Evolutionary conservation across 2,113 vertebrate genomes (phyloP), one percentile per base, ranked within the genome.

Genomic region (Microcebus jonahi): DNA sequence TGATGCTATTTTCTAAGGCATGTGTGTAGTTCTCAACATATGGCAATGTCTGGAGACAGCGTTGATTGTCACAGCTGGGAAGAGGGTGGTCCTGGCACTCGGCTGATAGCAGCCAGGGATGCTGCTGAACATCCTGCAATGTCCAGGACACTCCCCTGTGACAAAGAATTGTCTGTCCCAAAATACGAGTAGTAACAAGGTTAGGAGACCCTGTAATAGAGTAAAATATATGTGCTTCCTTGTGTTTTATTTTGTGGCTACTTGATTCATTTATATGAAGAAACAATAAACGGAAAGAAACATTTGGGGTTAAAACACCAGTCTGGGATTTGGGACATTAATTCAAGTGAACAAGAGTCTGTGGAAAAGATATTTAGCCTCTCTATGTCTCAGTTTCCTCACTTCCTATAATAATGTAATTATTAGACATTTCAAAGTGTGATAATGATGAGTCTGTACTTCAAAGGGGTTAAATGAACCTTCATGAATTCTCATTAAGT

Each of bases 381-480:
- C 42, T 71, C 42, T n/a, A 0, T 84, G 95, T 93, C 83, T 95
- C 91, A 13, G 87, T 95, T 94, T 94, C 84, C 71, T 77, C 42
- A n/a, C 55, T 73, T 85, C 88, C 80, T 18, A 31, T 76, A 76
- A 76, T 31, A 76, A 31, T 10, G 42, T 76, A 31, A 48, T 76
- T 76, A 48, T 48, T 31, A 75, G 3, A 75, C 13, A 17, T 75
- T 29, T 48, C 79, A 39, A 81, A 73, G 53, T 8, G 4, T 73
- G 82, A 93, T 92, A 85, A 86, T 39, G 45, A 68, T 57, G 63
- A 53, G 27, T 31, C 79, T 82, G 18, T 34, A 95, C 81, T 96
- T 97, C 96, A 97, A 86, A 98, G 88, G 81, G 65, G 48, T 14
- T 85, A 63, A 94, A 85, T 94, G 75, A 96, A 39, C 75, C 55